phyloP scores from a whole-genome alignment of 35 echinoderm and acorn worm genomes.

The Heliocidaris erythrogramma region DNA sequence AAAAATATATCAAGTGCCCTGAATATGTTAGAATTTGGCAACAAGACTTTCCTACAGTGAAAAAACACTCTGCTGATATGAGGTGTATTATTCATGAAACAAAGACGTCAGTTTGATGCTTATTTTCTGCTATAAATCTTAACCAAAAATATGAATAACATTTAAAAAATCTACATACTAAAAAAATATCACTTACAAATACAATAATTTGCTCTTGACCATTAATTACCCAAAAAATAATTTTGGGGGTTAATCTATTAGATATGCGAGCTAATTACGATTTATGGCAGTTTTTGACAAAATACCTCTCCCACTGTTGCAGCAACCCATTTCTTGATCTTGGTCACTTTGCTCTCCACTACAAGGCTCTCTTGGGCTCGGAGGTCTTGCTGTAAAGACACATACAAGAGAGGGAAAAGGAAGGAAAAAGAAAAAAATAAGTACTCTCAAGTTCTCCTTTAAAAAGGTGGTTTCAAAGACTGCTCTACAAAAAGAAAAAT shows the following conservation, averaged over 20 bases:
- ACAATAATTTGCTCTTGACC: too few species aligned
- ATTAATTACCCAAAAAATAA: too few species aligned
- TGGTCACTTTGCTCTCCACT: slow-evolving; percentile 53
- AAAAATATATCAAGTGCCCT: background rate
- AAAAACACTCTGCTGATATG: too few species aligned
- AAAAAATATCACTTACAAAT: too few species aligned
- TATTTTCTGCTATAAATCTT: too few species aligned
- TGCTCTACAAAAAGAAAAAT: background rate
- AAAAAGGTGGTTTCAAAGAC: background rate
- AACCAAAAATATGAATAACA: too few species aligned
- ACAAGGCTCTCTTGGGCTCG: slow-evolving; percentile 53
- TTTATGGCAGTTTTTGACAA: background rate
- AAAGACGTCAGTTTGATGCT: too few species aligned
- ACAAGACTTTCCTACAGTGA: background rate
- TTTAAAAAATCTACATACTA: too few species aligned
- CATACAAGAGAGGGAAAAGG: background rate
- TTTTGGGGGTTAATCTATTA: background rate
- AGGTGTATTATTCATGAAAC: too few species aligned
- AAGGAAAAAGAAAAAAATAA: background rate
- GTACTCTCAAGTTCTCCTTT: background rate
- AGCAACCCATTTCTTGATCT: slow-evolving; percentile 65
- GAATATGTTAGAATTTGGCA: background rate
- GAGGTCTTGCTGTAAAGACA: slow-evolving; percentile 50
- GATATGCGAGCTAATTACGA: background rate
- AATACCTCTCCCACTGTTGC: slow-evolving; percentile 52